These are phyloP conservation scores for Brachirus orientalis DNA, from an alignment of 2,113 vertebrate genomes.

Conservation along the genomic window DNA sequence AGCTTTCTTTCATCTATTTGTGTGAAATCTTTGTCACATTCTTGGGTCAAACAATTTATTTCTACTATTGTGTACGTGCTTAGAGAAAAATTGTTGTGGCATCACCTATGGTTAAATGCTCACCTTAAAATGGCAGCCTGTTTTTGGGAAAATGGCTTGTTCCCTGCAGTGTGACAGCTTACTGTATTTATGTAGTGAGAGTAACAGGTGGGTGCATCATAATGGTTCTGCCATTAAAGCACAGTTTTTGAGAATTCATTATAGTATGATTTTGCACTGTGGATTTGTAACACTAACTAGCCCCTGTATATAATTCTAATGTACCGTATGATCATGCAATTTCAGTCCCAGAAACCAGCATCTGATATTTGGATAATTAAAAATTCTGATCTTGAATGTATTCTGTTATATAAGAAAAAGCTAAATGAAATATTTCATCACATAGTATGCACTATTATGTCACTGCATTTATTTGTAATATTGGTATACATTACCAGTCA, in stretches of 20 bases:
- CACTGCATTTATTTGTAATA: too few species aligned
- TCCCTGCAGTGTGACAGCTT: slow-evolving; percentile 13
- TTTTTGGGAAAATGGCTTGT: slow-evolving; percentile 11
- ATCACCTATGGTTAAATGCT: background rate
- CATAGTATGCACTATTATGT: too few species aligned
- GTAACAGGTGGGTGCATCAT: slow-evolving; percentile 6
- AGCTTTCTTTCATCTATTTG: too few species aligned
- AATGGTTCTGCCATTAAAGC: background rate
- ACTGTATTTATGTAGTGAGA: slow-evolving; percentile 16
- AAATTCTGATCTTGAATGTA: too few species aligned
- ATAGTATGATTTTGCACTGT: too few species aligned
- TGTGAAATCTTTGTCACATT: too few species aligned
- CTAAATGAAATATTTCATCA: too few species aligned
- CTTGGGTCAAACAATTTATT: background rate
- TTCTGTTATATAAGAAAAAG: too few species aligned
- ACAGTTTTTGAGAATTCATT: slow-evolving; percentile 3
- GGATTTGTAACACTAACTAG: background rate
- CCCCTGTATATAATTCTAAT: background rate
- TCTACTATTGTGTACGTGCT: too few species aligned
- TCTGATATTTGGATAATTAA: too few species aligned
- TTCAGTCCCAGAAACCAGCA: background rate
- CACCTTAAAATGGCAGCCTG: slow-evolving; percentile 6
- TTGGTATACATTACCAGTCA: too few species aligned
- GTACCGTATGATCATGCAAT: background rate
- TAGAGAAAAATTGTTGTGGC: slow-evolving; percentile 13